phyloP scores from a whole-genome alignment of 2,888 invertebrate species.

The Drosophila ochracea region DNA sequence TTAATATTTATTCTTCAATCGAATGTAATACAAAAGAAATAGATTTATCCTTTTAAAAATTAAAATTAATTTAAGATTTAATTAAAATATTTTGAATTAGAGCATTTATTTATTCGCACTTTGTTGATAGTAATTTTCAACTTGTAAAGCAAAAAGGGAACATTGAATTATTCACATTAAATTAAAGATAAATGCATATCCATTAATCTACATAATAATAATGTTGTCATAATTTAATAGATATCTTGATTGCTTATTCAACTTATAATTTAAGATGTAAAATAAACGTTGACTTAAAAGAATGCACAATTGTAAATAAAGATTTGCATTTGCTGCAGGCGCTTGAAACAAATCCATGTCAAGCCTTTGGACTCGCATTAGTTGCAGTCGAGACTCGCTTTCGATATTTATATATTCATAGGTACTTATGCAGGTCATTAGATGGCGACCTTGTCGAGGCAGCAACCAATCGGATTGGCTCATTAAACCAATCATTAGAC shows the following conservation, averaged over 20 bases:
- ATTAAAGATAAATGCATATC: neutral
- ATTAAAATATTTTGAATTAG: neutral
- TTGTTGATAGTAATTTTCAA: neutral
- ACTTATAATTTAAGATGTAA: neutral
- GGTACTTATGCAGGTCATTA: conserved; percentile 54
- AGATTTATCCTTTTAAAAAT: no score
- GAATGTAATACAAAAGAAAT: no score
- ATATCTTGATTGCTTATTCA: neutral
- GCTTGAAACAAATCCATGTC: neutral
- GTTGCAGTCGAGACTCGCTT: conserved; percentile 47
- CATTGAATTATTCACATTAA: neutral
- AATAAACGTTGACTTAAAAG: neutral
- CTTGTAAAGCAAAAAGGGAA: neutral
- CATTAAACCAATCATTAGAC: conserved; percentile 59
- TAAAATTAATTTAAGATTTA: neutral
- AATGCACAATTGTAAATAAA: neutral
- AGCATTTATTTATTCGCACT: neutral
- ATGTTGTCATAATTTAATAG: neutral
- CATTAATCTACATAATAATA: neutral
- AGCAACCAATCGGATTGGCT: conserved; percentile 24
- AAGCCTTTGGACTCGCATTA: conserved; percentile 2
- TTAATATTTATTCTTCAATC: neutral
- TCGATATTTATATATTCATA: neutral
- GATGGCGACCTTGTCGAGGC: conserved; percentile 52
- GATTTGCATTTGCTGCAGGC: conserved; percentile 2